Evolutionary conservation across 2,113 vertebrate genomes (phyloP).

Genomic region (Notarius lentiginosus): DNA sequence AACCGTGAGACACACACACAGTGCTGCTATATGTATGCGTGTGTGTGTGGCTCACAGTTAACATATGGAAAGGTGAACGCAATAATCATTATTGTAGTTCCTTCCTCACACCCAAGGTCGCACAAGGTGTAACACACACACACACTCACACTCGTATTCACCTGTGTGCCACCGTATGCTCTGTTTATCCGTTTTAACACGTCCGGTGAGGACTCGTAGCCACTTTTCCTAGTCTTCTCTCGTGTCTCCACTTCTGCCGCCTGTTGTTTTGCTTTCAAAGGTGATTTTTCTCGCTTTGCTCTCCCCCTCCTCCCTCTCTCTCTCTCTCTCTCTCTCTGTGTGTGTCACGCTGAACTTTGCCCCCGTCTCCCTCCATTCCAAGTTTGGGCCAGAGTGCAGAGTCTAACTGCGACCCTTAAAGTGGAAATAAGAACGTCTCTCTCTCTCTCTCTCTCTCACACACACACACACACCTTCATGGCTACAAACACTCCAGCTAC

Average conservation of each 20-base stretch:
- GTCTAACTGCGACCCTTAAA: conserved; percentile 58
- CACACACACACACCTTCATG: conserved; percentile 12
- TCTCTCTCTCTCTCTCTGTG: conserved; percentile 13
- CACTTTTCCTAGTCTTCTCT: conserved; percentile 58
- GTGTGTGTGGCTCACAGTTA: background rate
- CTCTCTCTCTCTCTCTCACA: background rate
- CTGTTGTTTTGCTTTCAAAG: conserved; percentile 73
- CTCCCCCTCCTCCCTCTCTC: conserved; percentile 60
- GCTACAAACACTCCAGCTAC: background rate
- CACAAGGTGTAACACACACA: conserved; percentile 48
- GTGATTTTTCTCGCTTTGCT: conserved; percentile 65
- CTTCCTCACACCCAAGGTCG: conserved; percentile 41
- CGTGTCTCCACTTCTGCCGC: conserved; percentile 62
- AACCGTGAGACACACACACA: background rate
- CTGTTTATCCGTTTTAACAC: conserved; percentile 35
- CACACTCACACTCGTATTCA: conserved; percentile 29
- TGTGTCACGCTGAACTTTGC: conserved; percentile 73
- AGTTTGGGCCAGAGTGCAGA: conserved; percentile 69
- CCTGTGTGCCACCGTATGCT: conserved; percentile 34
- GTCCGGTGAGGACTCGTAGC: conserved; percentile 39
- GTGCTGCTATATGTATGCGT: background rate
- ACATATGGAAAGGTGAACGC: background rate
- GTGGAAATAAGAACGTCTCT: conserved; percentile 53
- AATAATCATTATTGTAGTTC: conserved; percentile 1
- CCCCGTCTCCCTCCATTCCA: conserved; percentile 64